Evolutionary conservation across 2,113 vertebrate species (phyloP).

Genomic region (Athene noctua): DNA sequence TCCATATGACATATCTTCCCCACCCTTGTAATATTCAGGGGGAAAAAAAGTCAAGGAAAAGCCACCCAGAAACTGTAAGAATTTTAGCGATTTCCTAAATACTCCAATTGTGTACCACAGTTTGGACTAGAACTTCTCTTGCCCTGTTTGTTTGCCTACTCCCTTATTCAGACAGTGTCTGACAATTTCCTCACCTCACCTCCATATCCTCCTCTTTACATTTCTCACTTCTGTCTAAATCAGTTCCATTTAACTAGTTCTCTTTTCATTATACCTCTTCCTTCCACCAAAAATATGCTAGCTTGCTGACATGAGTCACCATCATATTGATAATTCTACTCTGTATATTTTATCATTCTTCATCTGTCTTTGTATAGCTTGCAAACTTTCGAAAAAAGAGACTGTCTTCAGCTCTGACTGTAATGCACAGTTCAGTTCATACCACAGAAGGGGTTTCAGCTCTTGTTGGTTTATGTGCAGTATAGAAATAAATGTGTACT

Average conservation of each 20-base stretch:
- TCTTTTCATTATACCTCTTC: neutral
- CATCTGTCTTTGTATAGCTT: neutral
- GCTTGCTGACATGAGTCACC: neutral
- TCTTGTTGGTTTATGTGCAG: neutral
- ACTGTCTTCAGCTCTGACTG: neutral
- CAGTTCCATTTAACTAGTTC: neutral
- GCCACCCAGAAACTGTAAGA: neutral
- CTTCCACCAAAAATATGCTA: neutral
- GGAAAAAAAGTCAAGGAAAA: neutral
- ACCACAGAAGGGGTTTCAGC: neutral
- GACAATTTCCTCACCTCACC: neutral
- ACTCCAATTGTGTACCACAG: neutral
- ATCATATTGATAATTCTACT: neutral
- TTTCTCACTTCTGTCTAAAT: neutral
- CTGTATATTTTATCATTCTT: neutral
- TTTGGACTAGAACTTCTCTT: neutral
- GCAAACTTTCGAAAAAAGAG: neutral
- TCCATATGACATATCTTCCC: neutral
- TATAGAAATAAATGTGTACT: neutral
- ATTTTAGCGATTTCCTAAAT: neutral
- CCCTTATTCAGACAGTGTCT: neutral
- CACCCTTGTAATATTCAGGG: neutral
- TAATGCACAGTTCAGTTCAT: neutral
- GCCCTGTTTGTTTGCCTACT: neutral
- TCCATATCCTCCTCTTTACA: neutral